Percentiles rank a stretch among this genome's conserved stretches.
Evolutionary conservation across 2,888 invertebrate genomes (phyloP).

Genomic region (Pseudococcus jackbeardsleyi): DNA sequence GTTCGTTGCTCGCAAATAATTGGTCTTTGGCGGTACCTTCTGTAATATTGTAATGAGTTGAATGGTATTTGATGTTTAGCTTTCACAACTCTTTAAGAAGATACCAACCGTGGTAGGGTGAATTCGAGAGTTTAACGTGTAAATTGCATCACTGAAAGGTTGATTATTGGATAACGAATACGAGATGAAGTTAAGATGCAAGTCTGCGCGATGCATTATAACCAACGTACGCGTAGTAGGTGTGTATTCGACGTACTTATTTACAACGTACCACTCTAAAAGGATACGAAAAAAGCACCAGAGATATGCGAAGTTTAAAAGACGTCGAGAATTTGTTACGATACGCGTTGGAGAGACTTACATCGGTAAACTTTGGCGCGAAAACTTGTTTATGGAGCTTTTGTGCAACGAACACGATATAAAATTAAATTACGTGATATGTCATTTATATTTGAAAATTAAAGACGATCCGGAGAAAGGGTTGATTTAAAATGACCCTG

Average conservation of each 20-base stretch:
- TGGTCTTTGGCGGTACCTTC: not conserved
- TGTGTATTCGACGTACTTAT: too few relatives aligned
- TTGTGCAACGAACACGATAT: not conserved
- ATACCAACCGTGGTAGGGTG: not conserved
- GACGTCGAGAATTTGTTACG: not conserved
- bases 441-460: constrained; percentile 10
- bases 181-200: not conserved
- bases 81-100: not conserved
- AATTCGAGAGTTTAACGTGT: not conserved
- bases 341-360: not conserved
- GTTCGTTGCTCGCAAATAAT: constrained; percentile 39
- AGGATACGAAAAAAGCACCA: not conserved
- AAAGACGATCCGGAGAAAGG: not conserved
- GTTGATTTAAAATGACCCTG: not conserved
- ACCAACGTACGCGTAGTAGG: not conserved
- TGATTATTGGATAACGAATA: constrained; percentile 31
- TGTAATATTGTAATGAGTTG: constrained; percentile 47
- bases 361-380: not conserved
- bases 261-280: too few relatives aligned
- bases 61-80: constrained; percentile 31
- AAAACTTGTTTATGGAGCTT: not conserved
- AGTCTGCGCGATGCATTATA: constrained; percentile 16
- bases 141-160: constrained; percentile 20
- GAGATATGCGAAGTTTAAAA: not conserved
- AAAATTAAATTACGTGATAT: constrained; percentile 3